Evolutionary conservation across 2,113 vertebrate genomes (phyloP).

Genomic region (Vanacampus margaritifer): DNA sequence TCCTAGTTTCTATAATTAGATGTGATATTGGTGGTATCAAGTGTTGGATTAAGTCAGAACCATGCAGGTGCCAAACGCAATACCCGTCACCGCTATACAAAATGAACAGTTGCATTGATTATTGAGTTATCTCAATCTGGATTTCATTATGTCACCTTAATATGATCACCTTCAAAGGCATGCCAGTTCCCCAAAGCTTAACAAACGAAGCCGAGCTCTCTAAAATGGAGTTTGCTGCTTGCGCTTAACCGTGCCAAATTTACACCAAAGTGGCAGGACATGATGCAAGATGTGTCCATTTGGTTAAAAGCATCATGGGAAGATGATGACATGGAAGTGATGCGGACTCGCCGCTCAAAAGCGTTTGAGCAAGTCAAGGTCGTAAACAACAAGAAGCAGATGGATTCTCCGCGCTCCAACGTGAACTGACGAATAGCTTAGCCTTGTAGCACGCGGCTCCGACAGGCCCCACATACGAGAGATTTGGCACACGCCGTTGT

Average conservation of each 20-base stretch:
- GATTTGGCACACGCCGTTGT: conserved; percentile 9
- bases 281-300: neutral
- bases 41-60: neutral
- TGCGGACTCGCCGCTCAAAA: neutral
- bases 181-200: neutral
- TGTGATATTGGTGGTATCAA: neutral
- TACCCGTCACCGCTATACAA: neutral
- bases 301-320: neutral
- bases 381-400: conserved; percentile 20
- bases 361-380: conserved; percentile 21
- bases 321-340: conserved; percentile 6
- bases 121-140: neutral
- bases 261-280: neutral
- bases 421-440: conserved; percentile 9
- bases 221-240: neutral
- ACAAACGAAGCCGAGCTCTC: neutral
- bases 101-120: neutral
- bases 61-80: neutral
- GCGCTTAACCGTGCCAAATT: neutral
- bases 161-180: neutral
- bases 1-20: neutral
- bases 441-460: conserved; percentile 22
- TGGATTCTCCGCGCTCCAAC: conserved; percentile 10
- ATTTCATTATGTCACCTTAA: neutral
- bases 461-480: conserved; percentile 18